phyloP scores from a whole-genome alignment of 2,888 invertebrate species.

The Hipparchia semele region DNA sequence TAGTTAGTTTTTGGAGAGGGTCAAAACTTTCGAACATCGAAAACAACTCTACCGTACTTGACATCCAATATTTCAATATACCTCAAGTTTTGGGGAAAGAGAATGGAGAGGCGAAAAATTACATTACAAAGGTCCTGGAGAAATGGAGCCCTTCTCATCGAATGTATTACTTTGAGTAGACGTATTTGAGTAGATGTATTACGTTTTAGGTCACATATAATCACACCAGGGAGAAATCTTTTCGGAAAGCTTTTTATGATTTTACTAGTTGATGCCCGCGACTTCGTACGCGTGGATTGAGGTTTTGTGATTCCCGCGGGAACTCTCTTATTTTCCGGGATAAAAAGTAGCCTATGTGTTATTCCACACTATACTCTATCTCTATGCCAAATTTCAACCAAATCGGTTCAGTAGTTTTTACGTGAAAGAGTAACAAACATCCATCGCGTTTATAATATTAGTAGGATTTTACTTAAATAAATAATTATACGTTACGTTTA shows the following conservation, averaged over 20 bases:
- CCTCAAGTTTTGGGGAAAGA: constrained; percentile 71
- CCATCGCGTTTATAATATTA: too few relatives aligned
- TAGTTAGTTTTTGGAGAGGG: constrained; percentile 38
- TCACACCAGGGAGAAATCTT: constrained; percentile 36
- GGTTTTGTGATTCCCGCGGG: too few relatives aligned
- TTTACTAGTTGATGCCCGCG: too few relatives aligned
- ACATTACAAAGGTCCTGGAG: constrained; percentile 73
- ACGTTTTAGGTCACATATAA: constrained; percentile 40
- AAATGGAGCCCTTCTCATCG: constrained; percentile 64
- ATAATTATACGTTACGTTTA: too few relatives aligned
- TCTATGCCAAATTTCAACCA: too few relatives aligned
- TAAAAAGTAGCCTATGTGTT: too few relatives aligned
- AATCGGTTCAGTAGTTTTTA: too few relatives aligned
- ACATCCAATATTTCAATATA: constrained; percentile 81
- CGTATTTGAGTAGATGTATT: constrained; percentile 44
- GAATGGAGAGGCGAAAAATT: constrained; percentile 77
- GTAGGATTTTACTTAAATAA: too few relatives aligned
- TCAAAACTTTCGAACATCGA: constrained; percentile 72
- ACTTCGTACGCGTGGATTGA: too few relatives aligned
- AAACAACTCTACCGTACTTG: constrained; percentile 74
- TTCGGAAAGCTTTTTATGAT: background rate
- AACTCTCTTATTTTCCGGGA: too few relatives aligned
- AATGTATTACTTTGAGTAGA: constrained; percentile 52
- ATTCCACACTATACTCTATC: too few relatives aligned
- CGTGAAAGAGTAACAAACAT: too few relatives aligned